phyloP scores from a whole-genome alignment of 2,797 vertebrate species.

The Pseudocheirus occidentalis region DNA sequence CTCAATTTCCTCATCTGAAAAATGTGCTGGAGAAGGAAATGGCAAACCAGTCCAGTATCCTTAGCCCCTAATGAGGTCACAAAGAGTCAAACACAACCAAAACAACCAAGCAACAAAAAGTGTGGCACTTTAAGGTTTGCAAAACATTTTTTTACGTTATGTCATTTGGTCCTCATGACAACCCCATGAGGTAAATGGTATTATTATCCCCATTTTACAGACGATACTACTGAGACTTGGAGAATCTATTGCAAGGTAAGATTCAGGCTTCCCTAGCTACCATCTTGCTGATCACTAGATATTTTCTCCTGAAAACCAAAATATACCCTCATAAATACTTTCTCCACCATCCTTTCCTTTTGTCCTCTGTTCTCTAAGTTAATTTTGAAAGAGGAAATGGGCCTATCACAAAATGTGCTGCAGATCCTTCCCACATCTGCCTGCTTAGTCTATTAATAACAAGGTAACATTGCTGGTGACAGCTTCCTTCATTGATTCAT shows the following conservation, averaged over 20 bases:
- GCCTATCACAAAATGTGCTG: constrained; percentile 50
- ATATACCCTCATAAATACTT: constrained; percentile 47
- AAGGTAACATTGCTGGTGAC: constrained; percentile 58
- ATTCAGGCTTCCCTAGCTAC: neutral
- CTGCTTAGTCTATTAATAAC: constrained; percentile 65
- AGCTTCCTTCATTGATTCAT: constrained; percentile 67
- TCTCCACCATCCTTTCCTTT: neutral
- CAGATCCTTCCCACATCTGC: constrained; percentile 49
- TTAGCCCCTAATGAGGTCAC: neutral
- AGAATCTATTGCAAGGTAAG: neutral
- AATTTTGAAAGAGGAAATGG: constrained; percentile 58
- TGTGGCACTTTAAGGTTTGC: neutral
- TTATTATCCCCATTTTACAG: neutral
- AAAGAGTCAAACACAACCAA: neutral
- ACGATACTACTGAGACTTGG: neutral
- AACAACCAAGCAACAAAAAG: neutral
- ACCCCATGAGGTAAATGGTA: neutral
- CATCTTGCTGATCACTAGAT: neutral
- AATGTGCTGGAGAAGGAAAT: neutral
- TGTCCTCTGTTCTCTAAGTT: constrained; percentile 5
- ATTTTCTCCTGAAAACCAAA: constrained; percentile 48
- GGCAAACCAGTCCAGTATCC: neutral
- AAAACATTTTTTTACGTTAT: neutral
- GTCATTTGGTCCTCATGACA: neutral
- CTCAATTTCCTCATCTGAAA: neutral